phyloP scores from a whole-genome alignment of 2,113 vertebrate genomes.

The Phalacrocorax aristotelis region DNA sequence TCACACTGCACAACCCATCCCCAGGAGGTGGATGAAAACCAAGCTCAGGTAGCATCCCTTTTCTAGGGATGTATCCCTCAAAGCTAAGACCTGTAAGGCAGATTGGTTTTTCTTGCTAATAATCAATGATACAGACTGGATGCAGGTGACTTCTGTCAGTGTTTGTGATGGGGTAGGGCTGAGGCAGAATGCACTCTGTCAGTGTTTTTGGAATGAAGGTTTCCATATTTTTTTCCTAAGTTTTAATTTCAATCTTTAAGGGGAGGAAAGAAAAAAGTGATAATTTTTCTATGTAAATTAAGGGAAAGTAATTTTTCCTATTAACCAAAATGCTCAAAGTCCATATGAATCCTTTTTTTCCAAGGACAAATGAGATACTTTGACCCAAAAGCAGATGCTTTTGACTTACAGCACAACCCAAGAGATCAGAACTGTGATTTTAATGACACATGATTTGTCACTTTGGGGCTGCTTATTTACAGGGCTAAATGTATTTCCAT shows the following conservation, averaged over 20 bases:
- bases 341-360: background rate
- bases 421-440: background rate
- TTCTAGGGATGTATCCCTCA: background rate
- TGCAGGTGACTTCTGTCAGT: background rate
- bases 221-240: background rate
- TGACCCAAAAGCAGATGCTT: background rate
- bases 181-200: background rate
- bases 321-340: background rate
- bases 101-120: background rate
- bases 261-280: fast-evolving
- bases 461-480: background rate
- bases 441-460: background rate
- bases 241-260: background rate
- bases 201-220: background rate
- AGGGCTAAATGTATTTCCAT: background rate
- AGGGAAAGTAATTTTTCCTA: background rate
- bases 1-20: background rate
- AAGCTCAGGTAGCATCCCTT: background rate
- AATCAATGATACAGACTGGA: too few relatives aligned
- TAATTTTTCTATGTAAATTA: background rate
- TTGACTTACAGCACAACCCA: background rate
- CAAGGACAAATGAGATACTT: background rate
- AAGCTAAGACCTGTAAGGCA: background rate
- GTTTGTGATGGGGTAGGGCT: background rate
- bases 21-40: background rate